These are phyloP conservation scores for Hedya salicella DNA, from an alignment of 2,888 invertebrate genomes.

Conservation along the genomic window DNA sequence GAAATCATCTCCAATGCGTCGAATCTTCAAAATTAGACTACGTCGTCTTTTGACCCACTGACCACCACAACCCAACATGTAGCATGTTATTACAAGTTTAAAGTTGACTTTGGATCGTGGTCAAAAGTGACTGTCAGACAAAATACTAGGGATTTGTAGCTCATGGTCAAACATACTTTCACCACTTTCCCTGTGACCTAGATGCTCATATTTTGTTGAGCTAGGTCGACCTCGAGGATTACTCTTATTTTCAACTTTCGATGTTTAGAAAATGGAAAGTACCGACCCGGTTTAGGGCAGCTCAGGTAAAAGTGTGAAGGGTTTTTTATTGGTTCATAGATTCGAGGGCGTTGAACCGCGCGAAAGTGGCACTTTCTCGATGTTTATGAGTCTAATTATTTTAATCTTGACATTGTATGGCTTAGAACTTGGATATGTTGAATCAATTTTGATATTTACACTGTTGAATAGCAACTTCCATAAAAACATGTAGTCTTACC, in stretches of 20 bases:
- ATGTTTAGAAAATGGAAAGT: conserved; percentile 40
- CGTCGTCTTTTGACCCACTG: conserved; percentile 27
- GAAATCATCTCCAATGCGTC: conserved; percentile 37
- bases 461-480: too few species aligned
- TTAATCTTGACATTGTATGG: conserved; percentile 16
- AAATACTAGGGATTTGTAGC: conserved; percentile 41
- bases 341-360: conserved; percentile 25
- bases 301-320: conserved; percentile 41
- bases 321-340: conserved; percentile 32
- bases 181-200: conserved; percentile 38
- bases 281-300: conserved; percentile 35
- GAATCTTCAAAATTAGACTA: conserved; percentile 34
- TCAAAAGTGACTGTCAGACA: conserved; percentile 38
- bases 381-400: conserved; percentile 12
- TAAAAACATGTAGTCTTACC: too few species aligned
- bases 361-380: conserved; percentile 28
- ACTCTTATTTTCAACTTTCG: conserved; percentile 42
- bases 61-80: neutral
- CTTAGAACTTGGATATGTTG: conserved; percentile 4
- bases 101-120: conserved; percentile 9
- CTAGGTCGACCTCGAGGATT: conserved; percentile 38
- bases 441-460: too few species aligned
- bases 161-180: conserved; percentile 43
- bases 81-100: neutral
- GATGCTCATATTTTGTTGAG: conserved; percentile 35